Conservation (phyloP, 2,797 vertebrate genomes). For the Telmatherina bonti region DNA sequence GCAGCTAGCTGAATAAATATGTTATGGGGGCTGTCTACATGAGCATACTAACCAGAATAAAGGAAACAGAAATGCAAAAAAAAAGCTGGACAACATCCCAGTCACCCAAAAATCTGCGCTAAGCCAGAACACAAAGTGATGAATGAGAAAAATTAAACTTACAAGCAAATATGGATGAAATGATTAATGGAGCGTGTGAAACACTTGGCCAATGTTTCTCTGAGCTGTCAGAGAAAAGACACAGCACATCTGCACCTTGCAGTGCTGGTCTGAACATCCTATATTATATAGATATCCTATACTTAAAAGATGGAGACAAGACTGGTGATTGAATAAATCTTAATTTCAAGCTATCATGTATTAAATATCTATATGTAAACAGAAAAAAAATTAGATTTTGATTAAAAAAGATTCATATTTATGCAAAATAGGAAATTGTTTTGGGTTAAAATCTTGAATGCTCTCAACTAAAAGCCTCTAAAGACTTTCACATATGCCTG, state of each 20-base stretch:
- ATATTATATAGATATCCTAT: not conserved
- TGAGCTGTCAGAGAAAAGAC: not conserved
- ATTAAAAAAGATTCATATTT: not conserved
- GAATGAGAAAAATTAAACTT: not conserved
- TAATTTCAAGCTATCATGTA: not conserved
- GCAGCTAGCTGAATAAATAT: not conserved
- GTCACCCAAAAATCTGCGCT: not conserved
- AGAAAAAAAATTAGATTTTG: not conserved
- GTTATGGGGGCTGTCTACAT: not conserved
- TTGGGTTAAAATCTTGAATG: not conserved
- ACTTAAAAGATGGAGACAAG: not conserved
- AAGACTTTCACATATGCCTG: too few relatives aligned
- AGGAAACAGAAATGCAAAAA: not conserved
- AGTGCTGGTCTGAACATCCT: not conserved
- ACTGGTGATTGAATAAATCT: not conserved
- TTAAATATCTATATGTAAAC: not conserved
- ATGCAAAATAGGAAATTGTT: not conserved
- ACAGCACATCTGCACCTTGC: not conserved
- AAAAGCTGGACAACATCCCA: not conserved
- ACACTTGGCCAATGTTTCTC: not conserved
- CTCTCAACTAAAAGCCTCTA: too few relatives aligned
- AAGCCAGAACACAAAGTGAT: not conserved
- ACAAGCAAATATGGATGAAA: not conserved
- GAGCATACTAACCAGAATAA: conserved; percentile 5
- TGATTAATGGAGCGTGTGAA: not conserved